phyloP scores from a whole-genome alignment of 2,888 invertebrate species.

The Acanthococcus lagerstroemiae region DNA sequence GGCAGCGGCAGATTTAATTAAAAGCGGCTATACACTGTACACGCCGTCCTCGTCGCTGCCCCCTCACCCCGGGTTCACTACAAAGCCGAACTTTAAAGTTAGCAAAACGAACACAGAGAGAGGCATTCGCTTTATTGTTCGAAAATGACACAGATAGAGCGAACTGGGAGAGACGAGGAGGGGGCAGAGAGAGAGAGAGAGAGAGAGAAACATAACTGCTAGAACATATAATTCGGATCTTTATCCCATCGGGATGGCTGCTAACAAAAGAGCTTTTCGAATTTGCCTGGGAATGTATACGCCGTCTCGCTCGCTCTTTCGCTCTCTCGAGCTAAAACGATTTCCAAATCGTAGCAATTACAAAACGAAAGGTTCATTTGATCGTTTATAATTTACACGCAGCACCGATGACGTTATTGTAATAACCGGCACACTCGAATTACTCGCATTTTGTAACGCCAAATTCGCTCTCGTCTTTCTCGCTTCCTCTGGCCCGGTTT shows the following conservation, averaged over 20 bases:
- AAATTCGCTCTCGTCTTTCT: too few species aligned
- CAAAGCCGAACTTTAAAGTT: slow-evolving; percentile 19
- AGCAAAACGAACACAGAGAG: slow-evolving; percentile 15
- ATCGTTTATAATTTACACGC: slow-evolving; percentile 25
- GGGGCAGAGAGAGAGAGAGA: too few species aligned
- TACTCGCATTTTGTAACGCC: slow-evolving; percentile 1
- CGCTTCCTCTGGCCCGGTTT: too few species aligned
- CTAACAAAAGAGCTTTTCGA: slow-evolving; percentile 4
- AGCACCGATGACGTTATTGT: slow-evolving; percentile 16
- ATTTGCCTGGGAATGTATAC: too few species aligned
- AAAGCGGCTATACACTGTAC: slow-evolving; percentile 14
- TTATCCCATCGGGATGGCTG: slow-evolving; percentile 24
- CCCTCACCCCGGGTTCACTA: too few species aligned
- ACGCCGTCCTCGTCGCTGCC: too few species aligned
- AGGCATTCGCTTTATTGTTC: slow-evolving; percentile 20
- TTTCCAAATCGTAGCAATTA: slow-evolving; percentile 25
- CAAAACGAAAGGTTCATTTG: slow-evolving; percentile 19
- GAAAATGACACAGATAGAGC: slow-evolving; percentile 24
- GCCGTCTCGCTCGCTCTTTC: too few species aligned
- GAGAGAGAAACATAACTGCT: too few species aligned
- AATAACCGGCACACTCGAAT: slow-evolving; percentile 13
- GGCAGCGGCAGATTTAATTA: slow-evolving; percentile 19
- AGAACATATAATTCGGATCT: slow-evolving; percentile 21
- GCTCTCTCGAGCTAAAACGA: slow-evolving; percentile 19
- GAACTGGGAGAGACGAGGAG: not conserved